Base-by-base conservation (phyloP, 2,113 vertebrate species). In the Baryphthengus martii region DNA sequence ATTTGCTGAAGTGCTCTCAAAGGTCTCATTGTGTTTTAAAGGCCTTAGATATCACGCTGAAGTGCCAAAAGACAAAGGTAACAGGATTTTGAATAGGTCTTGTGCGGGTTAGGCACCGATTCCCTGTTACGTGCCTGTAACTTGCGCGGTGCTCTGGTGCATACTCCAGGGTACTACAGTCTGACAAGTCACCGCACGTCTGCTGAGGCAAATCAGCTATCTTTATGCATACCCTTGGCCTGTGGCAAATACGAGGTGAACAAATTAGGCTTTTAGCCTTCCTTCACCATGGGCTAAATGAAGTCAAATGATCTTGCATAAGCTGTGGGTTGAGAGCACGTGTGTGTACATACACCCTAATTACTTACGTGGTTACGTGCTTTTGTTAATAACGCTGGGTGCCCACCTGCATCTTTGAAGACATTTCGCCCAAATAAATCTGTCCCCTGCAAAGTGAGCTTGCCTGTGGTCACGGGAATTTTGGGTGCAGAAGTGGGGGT, bases 181-280 rank as follows among this genome's bases (percentile, higher is more conserved):
- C 65, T 56, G 17, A 87, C 94, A 95, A 92, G 94, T 95, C 80
- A 23, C 76, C 92, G 93, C 95, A 85, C 84, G 89, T 94, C 94
- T 67, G 44, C 91, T 56, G 76, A 89, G 76, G 56, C 61, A 74
- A 44, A 44, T 6, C 1, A 92, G 17, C 65, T 42, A 17, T 89
- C 88, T 85, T 66, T 77, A 23, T 92, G 86, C 91, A 56, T 95
- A 71, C 73, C 56, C 70, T 92, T 96, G 94, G 80, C 94, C 90
- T 59, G 61, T 93, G 91, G 91, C 91, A 95, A 91, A 40, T 18
- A 89, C 0, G 18, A 90, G 88, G 78, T 84, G 84, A 89, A 95
- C 93, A 96, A 95, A 96, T 95, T 89, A 91, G 84, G 86, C 86
- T 95, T 93, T 89, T 78, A 93, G 86, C 84, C 62, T 95, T 82